Evolutionary conservation across 2,113 vertebrate species (phyloP).

Genomic region (Mungos mungo): DNA sequence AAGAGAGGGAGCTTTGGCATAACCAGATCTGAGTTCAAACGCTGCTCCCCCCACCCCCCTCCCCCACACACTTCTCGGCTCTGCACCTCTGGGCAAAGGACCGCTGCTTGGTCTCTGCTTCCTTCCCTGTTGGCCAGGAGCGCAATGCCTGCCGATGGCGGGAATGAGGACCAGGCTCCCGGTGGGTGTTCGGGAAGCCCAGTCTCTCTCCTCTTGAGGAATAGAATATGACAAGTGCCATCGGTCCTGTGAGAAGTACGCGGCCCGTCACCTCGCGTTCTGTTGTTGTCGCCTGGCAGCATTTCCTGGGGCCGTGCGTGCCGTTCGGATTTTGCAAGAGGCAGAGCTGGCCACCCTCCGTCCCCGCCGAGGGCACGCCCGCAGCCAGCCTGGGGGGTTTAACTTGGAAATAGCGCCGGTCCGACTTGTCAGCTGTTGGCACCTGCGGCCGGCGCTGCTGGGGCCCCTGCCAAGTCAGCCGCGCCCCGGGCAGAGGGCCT

Average conservation of each 20-base stretch:
- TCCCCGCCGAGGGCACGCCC: rapidly evolving
- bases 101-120: rapidly evolving
- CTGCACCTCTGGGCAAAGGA: background rate
- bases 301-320: rapidly evolving
- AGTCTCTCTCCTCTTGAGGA: background rate
- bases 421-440: background rate
- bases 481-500: background rate
- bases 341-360: background rate
- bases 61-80: rapidly evolving
- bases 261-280: background rate
- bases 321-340: rapidly evolving
- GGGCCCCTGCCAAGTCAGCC: background rate
- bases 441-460: rapidly evolving
- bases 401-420: background rate
- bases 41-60: too few relatives aligned
- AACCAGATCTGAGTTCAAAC: background rate
- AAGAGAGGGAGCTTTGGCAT: background rate
- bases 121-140: background rate
- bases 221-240: rapidly evolving
- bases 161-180: background rate
- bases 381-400: background rate
- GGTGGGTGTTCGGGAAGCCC: background rate
- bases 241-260: rapidly evolving
- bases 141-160: rapidly evolving
- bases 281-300: rapidly evolving